Conservation (phyloP, 2,888 invertebrate species). For the Teleogryllus oceanicus region DNA sequence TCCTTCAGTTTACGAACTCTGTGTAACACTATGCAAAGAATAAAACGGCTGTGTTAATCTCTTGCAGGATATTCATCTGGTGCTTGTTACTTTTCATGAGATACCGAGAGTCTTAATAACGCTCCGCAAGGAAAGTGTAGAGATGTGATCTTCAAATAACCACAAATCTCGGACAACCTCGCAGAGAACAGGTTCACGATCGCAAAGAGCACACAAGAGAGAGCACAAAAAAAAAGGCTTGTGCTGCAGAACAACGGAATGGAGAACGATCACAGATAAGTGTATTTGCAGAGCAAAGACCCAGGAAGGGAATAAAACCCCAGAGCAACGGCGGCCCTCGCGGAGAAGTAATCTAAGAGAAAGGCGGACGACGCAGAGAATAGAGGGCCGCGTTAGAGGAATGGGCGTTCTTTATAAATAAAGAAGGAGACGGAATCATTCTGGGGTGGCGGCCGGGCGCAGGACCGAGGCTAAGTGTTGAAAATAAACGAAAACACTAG, state of each 20-base stretch:
- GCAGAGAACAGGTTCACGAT: neutral
- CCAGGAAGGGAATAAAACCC: neutral
- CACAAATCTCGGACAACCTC: too few relatives aligned
- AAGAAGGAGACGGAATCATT: neutral
- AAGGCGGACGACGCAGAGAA: neutral
- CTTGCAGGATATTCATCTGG: too few relatives aligned
- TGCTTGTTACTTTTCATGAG: too few relatives aligned
- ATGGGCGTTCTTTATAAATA: conserved; percentile 9
- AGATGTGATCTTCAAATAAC: too few relatives aligned
- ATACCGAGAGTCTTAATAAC: too few relatives aligned
- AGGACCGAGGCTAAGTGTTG: too few relatives aligned
- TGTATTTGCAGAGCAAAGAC: neutral
- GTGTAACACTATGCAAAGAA: too few relatives aligned
- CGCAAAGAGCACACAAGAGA: neutral
- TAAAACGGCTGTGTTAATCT: too few relatives aligned
- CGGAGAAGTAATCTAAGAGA: neutral
- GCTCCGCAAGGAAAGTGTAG: too few relatives aligned
- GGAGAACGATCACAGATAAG: neutral
- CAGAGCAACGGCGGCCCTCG: neutral
- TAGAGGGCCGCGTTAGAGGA: neutral
- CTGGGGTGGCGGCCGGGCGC: neutral
- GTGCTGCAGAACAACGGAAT: neutral
- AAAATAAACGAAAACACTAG: too few relatives aligned
- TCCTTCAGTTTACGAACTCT: too few relatives aligned
- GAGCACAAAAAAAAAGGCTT: neutral